phyloP scores from a whole-genome alignment of 92 coral and sea anemone genomes.

The Blastomussa wellsi region DNA sequence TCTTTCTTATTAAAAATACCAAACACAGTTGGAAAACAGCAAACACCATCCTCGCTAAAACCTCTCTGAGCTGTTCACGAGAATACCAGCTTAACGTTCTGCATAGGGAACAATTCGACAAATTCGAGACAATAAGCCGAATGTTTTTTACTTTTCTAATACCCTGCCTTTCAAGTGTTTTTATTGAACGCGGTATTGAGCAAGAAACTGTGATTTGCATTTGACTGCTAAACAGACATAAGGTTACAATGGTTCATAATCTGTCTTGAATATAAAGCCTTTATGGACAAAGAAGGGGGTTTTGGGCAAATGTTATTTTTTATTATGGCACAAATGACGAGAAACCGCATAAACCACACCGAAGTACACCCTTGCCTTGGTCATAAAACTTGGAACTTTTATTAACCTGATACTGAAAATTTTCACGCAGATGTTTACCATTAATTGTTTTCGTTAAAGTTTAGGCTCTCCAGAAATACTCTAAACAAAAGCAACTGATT shows the following conservation, averaged over 20 bases:
- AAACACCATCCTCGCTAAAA: neutral
- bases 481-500: slow-evolving; percentile 7
- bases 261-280: slow-evolving; percentile 14
- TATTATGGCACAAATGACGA: neutral
- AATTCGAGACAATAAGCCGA: slow-evolving; percentile 9
- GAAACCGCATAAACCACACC: neutral
- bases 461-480: neutral
- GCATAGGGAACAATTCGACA: neutral
- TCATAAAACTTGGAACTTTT: neutral
- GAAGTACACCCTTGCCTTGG: neutral
- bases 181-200: slow-evolving; percentile 15
- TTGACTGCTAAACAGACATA: slow-evolving; percentile 25
- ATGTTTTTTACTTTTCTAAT: slow-evolving; percentile 2
- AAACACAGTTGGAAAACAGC: slow-evolving; percentile 35
- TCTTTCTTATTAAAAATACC: slow-evolving; percentile 33
- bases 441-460: slow-evolving; percentile 30
- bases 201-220: slow-evolving; percentile 31
- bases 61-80: neutral
- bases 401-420: neutral
- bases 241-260: slow-evolving; percentile 14
- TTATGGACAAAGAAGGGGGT: slow-evolving; percentile 9
- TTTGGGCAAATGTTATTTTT: neutral
- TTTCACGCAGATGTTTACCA: neutral
- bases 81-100: neutral
- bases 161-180: slow-evolving; percentile 21